These are phyloP conservation scores for Poecilia picta DNA, from an alignment of 2,797 vertebrate species.

Conservation along the genomic window DNA sequence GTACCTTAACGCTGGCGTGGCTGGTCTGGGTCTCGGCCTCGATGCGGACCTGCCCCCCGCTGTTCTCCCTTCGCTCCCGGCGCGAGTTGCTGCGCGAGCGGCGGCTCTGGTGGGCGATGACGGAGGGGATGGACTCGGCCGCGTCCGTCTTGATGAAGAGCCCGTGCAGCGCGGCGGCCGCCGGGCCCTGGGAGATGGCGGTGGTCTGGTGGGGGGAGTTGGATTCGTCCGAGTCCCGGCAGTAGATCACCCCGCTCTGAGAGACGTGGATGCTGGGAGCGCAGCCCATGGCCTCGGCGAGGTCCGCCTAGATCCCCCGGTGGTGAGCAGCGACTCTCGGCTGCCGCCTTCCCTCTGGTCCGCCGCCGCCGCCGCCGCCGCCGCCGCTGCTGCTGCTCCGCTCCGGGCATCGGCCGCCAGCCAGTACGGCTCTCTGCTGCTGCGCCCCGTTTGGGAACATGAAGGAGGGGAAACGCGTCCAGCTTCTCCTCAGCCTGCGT, in stretches of 20 bases:
- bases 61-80: conserved; percentile 79
- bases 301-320: conserved; percentile 48
- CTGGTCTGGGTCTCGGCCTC: conserved; percentile 95
- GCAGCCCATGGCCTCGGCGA: conserved; percentile 88
- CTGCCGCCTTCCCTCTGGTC: conserved; percentile 56
- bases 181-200: conserved; percentile 89
- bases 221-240: conserved; percentile 96
- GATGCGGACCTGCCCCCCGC: conserved; percentile 81
- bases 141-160: conserved; percentile 94
- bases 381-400: conserved; percentile 22
- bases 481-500: conserved; percentile 26
- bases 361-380: conserved; percentile 43
- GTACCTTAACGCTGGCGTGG: conserved; percentile 87
- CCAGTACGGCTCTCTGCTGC: conserved; percentile 59
- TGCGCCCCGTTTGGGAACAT: conserved; percentile 64
- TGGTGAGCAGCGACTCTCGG: conserved; percentile 43
- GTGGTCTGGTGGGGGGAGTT: conserved; percentile 91
- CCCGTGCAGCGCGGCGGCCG: conserved; percentile 86
- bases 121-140: conserved; percentile 87
- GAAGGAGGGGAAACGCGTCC: conserved; percentile 38
- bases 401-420: conserved; percentile 52
- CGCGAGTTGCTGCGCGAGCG: conserved; percentile 78
- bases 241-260: conserved; percentile 98
- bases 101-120: conserved; percentile 86
- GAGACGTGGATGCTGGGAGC: conserved; percentile 98